Evolutionary conservation across 2,888 invertebrate species (phyloP).

Genomic region (Rosalia funebris): DNA sequence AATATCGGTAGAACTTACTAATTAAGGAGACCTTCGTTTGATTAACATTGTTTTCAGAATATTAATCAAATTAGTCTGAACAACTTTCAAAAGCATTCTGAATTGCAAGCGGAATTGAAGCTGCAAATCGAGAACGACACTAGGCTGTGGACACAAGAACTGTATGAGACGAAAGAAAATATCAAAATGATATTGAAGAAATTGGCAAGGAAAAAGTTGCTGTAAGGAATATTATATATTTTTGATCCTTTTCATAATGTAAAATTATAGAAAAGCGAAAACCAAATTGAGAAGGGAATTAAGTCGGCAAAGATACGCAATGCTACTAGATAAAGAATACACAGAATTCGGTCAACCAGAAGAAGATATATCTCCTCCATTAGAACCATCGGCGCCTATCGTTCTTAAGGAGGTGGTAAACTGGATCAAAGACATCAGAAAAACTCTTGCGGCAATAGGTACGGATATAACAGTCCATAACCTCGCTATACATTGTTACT

Average conservation of each 20-base stretch:
- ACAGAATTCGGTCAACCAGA: neutral
- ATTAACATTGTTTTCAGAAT: slow-evolving; percentile 45
- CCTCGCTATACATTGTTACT: neutral
- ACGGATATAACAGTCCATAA: slow-evolving; percentile 1
- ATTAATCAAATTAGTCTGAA: slow-evolving; percentile 56
- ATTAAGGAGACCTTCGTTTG: neutral
- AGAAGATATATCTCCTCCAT: neutral
- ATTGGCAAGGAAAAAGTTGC: slow-evolving; percentile 19
- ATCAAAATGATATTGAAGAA: slow-evolving; percentile 29
- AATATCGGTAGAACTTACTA: slow-evolving; percentile 52
- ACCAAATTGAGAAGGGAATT: neutral
- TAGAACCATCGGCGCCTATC: slow-evolving; percentile 18
- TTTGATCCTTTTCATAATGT: no score
- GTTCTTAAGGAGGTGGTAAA: slow-evolving; percentile 33
- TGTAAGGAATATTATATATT: no score
- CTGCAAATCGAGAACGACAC: slow-evolving; percentile 51
- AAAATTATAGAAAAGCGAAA: neutral
- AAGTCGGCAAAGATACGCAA: neutral
- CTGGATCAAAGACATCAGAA: slow-evolving; percentile 45
- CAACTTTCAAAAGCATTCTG: slow-evolving; percentile 53
- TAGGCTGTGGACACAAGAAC: slow-evolving; percentile 44
- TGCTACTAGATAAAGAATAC: neutral
- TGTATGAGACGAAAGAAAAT: slow-evolving; percentile 34
- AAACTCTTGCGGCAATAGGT: slow-evolving; percentile 43
- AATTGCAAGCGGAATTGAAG: slow-evolving; percentile 49